phyloP scores from a whole-genome alignment of 2,888 invertebrate species.

The Diogma glabrata region DNA sequence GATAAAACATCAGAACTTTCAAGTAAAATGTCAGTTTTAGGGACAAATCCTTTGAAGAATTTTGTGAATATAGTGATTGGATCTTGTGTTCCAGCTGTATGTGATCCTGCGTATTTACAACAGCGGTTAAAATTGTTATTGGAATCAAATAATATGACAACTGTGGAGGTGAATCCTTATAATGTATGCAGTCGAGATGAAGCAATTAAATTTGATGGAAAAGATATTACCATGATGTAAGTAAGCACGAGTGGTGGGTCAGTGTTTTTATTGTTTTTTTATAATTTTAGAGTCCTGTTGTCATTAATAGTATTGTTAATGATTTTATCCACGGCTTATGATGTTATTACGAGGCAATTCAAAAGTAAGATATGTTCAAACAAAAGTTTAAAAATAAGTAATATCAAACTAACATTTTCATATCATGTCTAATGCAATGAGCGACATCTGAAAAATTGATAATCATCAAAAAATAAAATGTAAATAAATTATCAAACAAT shows the following conservation, averaged over 20 bases:
- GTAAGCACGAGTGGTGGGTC: neutral
- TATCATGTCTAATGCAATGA: too few species aligned
- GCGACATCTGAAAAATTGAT: too few species aligned
- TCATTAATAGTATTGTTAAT: neutral
- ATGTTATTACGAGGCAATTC: neutral
- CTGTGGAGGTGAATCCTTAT: neutral
- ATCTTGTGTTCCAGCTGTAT: neutral
- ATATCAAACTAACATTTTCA: neutral
- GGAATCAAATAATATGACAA: neutral
- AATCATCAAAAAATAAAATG: too few species aligned
- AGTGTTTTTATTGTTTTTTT: too few species aligned
- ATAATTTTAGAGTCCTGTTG: neutral
- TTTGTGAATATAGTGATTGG: neutral
- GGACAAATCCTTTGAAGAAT: neutral
- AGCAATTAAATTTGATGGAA: neutral
- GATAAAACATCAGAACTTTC: too few species aligned
- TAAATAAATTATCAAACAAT: neutral
- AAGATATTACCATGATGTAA: constrained; percentile 5
- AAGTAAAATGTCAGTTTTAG: neutral
- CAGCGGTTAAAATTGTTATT: neutral
- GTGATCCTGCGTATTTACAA: neutral
- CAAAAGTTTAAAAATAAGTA: neutral
- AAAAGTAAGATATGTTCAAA: neutral
- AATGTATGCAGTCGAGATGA: neutral
- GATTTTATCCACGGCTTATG: neutral